Percentiles rank a stretch among this genome's conserved stretches.
Conservation (phyloP, 2,113 vertebrate species). For the Pyrgilauda ruficollis region DNA sequence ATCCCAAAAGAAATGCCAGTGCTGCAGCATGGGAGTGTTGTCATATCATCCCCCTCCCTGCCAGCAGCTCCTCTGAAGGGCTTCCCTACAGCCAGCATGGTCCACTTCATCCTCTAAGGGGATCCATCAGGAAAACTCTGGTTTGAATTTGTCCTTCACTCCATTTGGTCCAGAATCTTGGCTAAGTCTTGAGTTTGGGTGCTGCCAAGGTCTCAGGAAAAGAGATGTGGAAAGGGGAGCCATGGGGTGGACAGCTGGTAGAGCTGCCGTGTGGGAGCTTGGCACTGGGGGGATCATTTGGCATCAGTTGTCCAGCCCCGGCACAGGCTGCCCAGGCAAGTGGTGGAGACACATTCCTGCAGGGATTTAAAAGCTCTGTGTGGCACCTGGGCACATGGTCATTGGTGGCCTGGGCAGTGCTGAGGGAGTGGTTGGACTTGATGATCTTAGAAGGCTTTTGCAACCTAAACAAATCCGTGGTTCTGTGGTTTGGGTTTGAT, state of each 20-base stretch:
- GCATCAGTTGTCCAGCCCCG: not conserved
- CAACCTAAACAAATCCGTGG: not conserved
- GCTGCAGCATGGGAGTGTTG: not conserved
- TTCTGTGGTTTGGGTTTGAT: not conserved
- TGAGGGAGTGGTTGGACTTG: not conserved
- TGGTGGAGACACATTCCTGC: not conserved
- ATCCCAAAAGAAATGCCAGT: not conserved
- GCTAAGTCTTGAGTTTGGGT: not conserved
- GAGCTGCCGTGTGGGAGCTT: not conserved
- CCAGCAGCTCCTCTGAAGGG: not conserved
- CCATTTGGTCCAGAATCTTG: not conserved
- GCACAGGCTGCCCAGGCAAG: not conserved
- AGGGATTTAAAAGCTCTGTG: not conserved
- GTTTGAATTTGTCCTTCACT: not conserved
- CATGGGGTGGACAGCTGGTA: rapidly evolving
- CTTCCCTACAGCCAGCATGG: rapidly evolving
- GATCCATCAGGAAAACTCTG: not conserved
- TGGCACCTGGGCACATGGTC: not conserved
- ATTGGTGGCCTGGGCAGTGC: not conserved
- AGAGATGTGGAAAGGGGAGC: rapidly evolving
- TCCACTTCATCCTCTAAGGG: not conserved
- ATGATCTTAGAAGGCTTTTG: not conserved
- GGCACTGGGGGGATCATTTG: not conserved
- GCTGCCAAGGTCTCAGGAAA: not conserved
- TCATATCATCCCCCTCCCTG: not conserved